A percentile compares a stretch with the other conserved stretches of the same genome.
Conservation (phyloP, 2,888 invertebrate species). For the Dolichomitus sp. region DNA sequence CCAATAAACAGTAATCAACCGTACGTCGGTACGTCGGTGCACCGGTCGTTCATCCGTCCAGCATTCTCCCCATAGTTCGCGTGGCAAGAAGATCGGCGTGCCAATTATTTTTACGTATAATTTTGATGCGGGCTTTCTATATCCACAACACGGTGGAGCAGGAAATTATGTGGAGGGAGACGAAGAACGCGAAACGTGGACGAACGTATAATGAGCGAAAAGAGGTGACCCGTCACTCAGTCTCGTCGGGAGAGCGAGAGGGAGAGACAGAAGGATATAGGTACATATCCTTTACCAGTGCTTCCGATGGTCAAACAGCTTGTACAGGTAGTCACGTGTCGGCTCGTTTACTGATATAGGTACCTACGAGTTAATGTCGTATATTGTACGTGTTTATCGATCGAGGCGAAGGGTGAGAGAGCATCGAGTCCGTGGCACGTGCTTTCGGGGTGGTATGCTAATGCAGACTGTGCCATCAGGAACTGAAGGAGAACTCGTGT, state of each 20-base stretch:
- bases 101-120: conserved; percentile 78
- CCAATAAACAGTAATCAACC: not conserved
- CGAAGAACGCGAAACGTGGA: conserved; percentile 61
- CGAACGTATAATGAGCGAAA: conserved; percentile 61
- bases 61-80: conserved; percentile 46
- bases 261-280: not conserved
- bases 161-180: conserved; percentile 28
- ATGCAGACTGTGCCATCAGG: conserved; percentile 12
- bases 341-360: conserved; percentile 16
- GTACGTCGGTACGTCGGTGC: not conserved
- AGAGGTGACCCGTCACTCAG: conserved; percentile 21
- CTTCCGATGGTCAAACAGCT: conserved; percentile 8
- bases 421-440: conserved; percentile 21
- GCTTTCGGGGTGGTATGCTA: conserved; percentile 60
- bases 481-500: conserved; percentile 40
- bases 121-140: conserved; percentile 70
- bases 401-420: conserved; percentile 42
- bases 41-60: conserved; percentile 31
- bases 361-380: conserved; percentile 12
- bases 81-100: conserved; percentile 38
- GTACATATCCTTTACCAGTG: not conserved
- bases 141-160: conserved; percentile 9
- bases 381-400: conserved; percentile 36
- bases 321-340: conserved; percentile 5
- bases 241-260: conserved; percentile 2